Base-by-base conservation (phyloP, 2,888 invertebrate genomes). In the Phortica okadai region DNA sequence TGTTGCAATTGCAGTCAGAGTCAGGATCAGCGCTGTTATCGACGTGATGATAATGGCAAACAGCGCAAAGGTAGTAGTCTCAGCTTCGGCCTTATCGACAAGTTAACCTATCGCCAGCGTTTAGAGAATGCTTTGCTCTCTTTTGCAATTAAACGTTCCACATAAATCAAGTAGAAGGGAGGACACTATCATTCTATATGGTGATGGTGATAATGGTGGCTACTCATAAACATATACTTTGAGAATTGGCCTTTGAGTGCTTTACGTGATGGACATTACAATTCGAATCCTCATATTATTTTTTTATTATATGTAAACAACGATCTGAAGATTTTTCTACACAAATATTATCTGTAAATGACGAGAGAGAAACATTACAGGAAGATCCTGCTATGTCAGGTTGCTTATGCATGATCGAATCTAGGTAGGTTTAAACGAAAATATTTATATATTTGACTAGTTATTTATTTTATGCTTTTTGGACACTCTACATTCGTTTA, bases 91-190 rank as follows among this genome's bases (percentile, higher is more conserved):
- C 14, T 83, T 2, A 58, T 75, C n/a, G 80, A 83, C 42, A 85
- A 86, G 75, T 66, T 84, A 21, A 85, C 86, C 42, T 86, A 87
- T 59, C 79, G 84, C 45, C 81, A 86, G 80, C 83, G 84, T 42
- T 79, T 89, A 78, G 84, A 88, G 81, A 86, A 89, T 74, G 87
- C 86, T 0, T 74, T 89, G 1, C 84, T 88, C 82, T 88, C 89
- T 21, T 87, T 88, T 75, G 84, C 89, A 73, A 78, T 81, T 16
- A 84, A 86, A 74, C 85, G 89, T 73, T 87, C 86, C 76, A 89
- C 84, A 54, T 90, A 88, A 80, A 80, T 45, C 59, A 8, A 16
- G 69, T 56, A 82, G 62, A 58, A 59, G 16, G 67, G 73, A 73
- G 58, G 78, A 80, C 81, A 81, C 69, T 67, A 74, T 77, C 16